Base-by-base conservation (phyloP, 1,140 invertebrate genomes). In the Anastrepha ludens region DNA sequence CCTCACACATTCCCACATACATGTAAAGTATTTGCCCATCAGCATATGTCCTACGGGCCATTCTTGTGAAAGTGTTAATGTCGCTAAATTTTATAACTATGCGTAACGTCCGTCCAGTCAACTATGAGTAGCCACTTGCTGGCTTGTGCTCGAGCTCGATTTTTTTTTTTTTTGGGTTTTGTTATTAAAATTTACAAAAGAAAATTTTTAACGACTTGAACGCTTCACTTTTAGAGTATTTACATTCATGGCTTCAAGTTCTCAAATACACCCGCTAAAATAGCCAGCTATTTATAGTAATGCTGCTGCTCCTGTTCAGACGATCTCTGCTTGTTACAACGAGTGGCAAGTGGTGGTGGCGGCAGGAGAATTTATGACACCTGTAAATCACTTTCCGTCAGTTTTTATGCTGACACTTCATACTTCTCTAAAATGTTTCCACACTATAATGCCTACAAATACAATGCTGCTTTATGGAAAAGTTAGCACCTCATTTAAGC, bases 21-120 rank as follows among this genome's bases (percentile, higher is more conserved):
- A 62, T 62, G 60, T 7, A 62, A n/a, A 62, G 11, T 17, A 62
- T 62, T 58, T 6, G 15, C 2, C 44, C 13, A 74, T n/a, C 39
- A 1, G 41, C 9, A 55, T 17, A 55, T 50, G 2, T 15, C 20
- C 74, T 13, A 11, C 2, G 0, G 0, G 7, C 11, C 50, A 55
- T 81, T 58, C 74, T 29, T 81, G 47, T 58, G 74, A 81, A 81
- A 58, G 74, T 81, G 74, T 81, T 81, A 81, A 58, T 81, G 20
- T 29, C 74, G n/a, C 47, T 55, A 8, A 29, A 81, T 81, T 81
- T 81, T 81, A 81, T 81, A 47, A n/a, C 50, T 7, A 55, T 47
- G 47, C 74, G 74, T 81, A 55, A 1, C 11, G 74, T 20, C 0
- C 4, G 5, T 0, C 67, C 67, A 17, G 13, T 11, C 2, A 81